Base-by-base conservation (phyloP, 1,140 invertebrate species). In the Medauroidea extradentata region DNA sequence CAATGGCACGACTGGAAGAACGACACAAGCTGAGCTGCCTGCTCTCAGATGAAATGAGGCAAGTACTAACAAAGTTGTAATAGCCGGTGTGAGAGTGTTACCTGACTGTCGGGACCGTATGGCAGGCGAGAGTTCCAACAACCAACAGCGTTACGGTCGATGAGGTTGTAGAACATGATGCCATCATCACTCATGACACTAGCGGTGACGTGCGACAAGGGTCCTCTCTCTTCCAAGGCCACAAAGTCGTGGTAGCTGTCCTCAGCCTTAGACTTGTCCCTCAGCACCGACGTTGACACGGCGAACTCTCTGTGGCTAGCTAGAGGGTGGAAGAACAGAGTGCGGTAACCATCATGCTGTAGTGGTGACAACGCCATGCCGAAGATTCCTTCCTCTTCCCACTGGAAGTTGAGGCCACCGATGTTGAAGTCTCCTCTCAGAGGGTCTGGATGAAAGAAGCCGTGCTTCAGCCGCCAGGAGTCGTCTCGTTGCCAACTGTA, bases 331-430 rank as follows among this genome's bases (percentile, higher is more conserved):
- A 92, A 91, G 69, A 85, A 89, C 8, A 91, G 70, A 0, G 83
- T 85, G 58, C 86, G 81, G 63, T 76, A 87, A 34, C 87, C 87
- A 63, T 87, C 83, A 16, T 72, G 59, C 1, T 81, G 77, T 9
- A 81, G 70, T 1, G 87, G 83, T 0, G 88, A 84, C 2, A 90
- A 67, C 0, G 84, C 81, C 73, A 91, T 86, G 1, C 89, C 89
- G 61, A 91, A 91, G 44, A 92, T 87, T 5, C 89, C 89, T 73
- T 92, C 89, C 46, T 84, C 82, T 5, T 79, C 81, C 89, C 89
- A 91, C 72, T 91, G 88, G 78, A 90, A 92, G 68, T 90, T 90
- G 1, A 91, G 69, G 27, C 58, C 58, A 1, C 19, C 58, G 19
- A 60, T 49, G 43, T 61, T 24, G 44, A 27, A 58, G n/a, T 63